A percentile compares a stretch with the other conserved stretches of the same genome.
Conservation (phyloP, 2,797 vertebrate genomes). For the Pempheris klunzingeri region DNA sequence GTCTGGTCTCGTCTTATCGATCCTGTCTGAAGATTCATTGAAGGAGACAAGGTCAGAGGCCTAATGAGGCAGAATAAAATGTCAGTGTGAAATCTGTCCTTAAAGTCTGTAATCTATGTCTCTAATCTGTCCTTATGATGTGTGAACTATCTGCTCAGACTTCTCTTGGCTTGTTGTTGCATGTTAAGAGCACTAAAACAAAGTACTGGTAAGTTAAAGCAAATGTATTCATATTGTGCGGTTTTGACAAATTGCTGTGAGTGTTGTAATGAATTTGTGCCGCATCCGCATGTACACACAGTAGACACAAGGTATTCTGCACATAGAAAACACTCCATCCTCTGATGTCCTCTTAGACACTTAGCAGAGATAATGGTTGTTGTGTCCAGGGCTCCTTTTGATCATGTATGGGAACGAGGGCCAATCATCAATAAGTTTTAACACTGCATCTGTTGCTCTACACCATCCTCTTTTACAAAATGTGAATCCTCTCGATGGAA, state of each 20-base stretch:
- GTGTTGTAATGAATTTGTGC: conserved; percentile 7
- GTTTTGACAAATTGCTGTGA: conserved; percentile 16
- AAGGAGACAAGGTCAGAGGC: conserved; percentile 59
- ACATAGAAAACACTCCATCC: conserved; percentile 1
- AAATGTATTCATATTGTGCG: neutral
- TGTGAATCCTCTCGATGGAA: conserved; percentile 20
- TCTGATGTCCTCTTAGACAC: conserved; percentile 20
- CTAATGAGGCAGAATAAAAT: conserved; percentile 52
- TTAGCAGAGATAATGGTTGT: conserved; percentile 34
- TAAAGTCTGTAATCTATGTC: conserved; percentile 29
- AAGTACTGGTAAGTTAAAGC: neutral
- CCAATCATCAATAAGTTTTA: conserved; percentile 37
- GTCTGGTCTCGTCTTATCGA: conserved; percentile 61
- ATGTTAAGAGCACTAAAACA: conserved; percentile 22
- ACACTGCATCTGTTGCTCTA: conserved; percentile 31
- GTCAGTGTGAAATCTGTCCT: conserved; percentile 49
- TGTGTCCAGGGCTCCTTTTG: conserved; percentile 48
- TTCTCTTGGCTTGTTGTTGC: conserved; percentile 11
- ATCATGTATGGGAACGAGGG: conserved; percentile 38
- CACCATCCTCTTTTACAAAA: conserved; percentile 6
- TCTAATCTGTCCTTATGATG: conserved; percentile 31
- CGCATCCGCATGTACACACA: conserved; percentile 8
- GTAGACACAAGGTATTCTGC: neutral
- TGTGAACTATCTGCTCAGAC: conserved; percentile 13
- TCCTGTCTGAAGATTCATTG: conserved; percentile 54